phyloP scores from a whole-genome alignment of 2,113 vertebrate genomes.

The Danionella cerebrum region DNA sequence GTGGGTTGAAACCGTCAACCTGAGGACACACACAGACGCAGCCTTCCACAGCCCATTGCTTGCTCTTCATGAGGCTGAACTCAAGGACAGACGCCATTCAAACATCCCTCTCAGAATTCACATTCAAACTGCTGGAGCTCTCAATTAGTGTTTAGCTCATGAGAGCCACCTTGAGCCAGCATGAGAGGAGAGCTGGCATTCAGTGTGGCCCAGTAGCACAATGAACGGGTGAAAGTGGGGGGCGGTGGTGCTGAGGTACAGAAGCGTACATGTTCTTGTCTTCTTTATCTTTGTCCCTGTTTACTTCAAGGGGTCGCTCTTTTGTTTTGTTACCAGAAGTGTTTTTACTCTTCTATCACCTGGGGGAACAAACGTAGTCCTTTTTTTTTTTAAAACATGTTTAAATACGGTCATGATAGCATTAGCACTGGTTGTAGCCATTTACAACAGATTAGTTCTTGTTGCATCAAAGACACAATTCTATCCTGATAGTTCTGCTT shows the following conservation, averaged over 20 bases:
- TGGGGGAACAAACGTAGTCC: too few relatives aligned
- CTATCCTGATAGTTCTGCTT: too few relatives aligned
- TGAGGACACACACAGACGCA: conserved; percentile 8
- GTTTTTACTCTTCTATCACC: too few relatives aligned
- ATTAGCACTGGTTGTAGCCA: too few relatives aligned
- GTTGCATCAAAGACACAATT: too few relatives aligned
- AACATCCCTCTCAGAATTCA: conserved; percentile 47
- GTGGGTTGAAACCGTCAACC: conserved; percentile 38
- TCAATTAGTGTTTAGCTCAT: conserved; percentile 68
- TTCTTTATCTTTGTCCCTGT: not conserved
- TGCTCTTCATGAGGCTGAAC: conserved; percentile 36
- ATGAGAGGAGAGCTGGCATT: conserved; percentile 25
- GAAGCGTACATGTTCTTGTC: not conserved
- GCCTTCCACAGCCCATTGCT: conserved; percentile 19
- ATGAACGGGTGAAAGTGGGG: not conserved
- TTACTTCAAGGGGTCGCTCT: not conserved
- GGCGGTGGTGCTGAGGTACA: not conserved
- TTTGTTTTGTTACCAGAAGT: not conserved
- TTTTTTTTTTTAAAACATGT: too few relatives aligned
- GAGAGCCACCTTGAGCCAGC: conserved; percentile 53
- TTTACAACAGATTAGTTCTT: too few relatives aligned
- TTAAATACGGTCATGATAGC: too few relatives aligned
- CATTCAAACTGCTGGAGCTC: conserved; percentile 52
- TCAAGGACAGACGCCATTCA: conserved; percentile 59
- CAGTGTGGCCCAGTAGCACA: conserved; percentile 10